A percentile compares a stretch with the other conserved stretches of the same genome.
These are phyloP conservation scores for Xylota segnis DNA, from an alignment of 2,888 invertebrate genomes.

Conservation along the genomic window DNA sequence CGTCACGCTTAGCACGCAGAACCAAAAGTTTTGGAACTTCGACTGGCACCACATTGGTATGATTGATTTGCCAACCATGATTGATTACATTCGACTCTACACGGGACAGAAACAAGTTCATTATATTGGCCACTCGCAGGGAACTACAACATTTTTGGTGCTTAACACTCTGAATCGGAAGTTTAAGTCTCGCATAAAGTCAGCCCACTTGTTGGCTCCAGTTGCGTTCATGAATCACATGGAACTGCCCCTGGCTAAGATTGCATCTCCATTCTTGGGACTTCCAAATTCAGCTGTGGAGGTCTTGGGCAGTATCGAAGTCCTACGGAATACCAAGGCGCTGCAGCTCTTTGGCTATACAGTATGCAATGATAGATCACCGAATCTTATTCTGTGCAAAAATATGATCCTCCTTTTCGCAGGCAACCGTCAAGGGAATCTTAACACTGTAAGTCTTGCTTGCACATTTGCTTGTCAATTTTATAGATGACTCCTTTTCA, in stretches of 20 bases:
- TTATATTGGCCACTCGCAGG: constrained; percentile 81
- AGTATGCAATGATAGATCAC: constrained; percentile 77
- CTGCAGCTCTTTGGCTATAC: constrained; percentile 79
- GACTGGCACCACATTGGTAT: constrained; percentile 81
- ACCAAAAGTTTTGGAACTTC: constrained; percentile 80
- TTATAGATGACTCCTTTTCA: constrained; percentile 16
- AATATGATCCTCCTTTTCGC: constrained; percentile 79
- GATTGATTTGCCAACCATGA: constrained; percentile 80
- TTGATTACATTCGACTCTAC: constrained; percentile 78
- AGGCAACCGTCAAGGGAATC: constrained; percentile 79
- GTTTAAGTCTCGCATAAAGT: constrained; percentile 79
- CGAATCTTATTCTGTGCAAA: constrained; percentile 77
- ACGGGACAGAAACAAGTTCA: constrained; percentile 77
- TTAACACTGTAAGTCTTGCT: constrained; percentile 77
- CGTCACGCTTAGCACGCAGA: constrained; percentile 75
- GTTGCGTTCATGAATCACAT: constrained; percentile 80
- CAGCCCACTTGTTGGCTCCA: constrained; percentile 80
- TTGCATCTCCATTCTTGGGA: constrained; percentile 86
- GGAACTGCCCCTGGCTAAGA: constrained; percentile 85
- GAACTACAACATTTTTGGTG: constrained; percentile 80
- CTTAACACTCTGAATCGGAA: constrained; percentile 77
- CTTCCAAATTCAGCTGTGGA: constrained; percentile 79
- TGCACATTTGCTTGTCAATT: not conserved
- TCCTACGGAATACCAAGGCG: constrained; percentile 78
- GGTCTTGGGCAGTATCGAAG: constrained; percentile 80